These are phyloP conservation scores for Macrophya annulata DNA, from an alignment of 2,888 invertebrate species.

Conservation along the genomic window DNA sequence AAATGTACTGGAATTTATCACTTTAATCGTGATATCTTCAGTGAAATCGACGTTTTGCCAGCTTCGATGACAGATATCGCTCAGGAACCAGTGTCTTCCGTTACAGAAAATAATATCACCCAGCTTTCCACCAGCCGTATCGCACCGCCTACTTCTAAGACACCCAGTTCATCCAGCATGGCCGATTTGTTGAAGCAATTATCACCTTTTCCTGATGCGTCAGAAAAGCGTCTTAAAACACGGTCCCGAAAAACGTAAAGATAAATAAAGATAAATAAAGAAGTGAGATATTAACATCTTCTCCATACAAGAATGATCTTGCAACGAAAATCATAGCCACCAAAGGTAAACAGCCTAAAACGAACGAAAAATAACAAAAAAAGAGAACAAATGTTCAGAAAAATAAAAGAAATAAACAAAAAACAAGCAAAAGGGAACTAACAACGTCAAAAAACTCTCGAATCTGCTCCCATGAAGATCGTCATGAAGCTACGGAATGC, in stretches of 20 bases:
- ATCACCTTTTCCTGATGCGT: slow-evolving; percentile 8
- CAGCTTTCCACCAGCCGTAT: neutral
- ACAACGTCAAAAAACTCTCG: neutral
- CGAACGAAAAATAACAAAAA: neutral
- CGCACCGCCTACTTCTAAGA: neutral
- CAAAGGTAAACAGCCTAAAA: neutral
- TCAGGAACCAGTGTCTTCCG: slow-evolving; percentile 11
- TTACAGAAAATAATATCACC: slow-evolving; percentile 15
- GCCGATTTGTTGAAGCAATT: neutral
- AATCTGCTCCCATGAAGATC: neutral
- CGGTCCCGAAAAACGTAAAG: slow-evolving; percentile 36
- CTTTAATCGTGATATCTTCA: slow-evolving; percentile 33
- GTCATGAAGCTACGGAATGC: slow-evolving; percentile 19
- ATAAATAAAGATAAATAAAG: no score
- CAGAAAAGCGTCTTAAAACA: neutral
- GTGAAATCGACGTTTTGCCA: slow-evolving; percentile 17
- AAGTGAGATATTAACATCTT: slow-evolving; percentile 34
- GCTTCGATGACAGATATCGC: slow-evolving; percentile 20
- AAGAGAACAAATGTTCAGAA: neutral
- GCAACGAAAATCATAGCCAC: slow-evolving; percentile 1
- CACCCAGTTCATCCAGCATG: neutral
- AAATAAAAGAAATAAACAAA: slow-evolving; percentile 10
- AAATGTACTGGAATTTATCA: slow-evolving; percentile 34
- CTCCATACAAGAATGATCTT: slow-evolving; percentile 21
- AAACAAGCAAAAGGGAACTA: neutral